These are phyloP conservation scores for Thripadectes ignobilis DNA, from an alignment of 2,797 vertebrate species.

Conservation along the genomic window DNA sequence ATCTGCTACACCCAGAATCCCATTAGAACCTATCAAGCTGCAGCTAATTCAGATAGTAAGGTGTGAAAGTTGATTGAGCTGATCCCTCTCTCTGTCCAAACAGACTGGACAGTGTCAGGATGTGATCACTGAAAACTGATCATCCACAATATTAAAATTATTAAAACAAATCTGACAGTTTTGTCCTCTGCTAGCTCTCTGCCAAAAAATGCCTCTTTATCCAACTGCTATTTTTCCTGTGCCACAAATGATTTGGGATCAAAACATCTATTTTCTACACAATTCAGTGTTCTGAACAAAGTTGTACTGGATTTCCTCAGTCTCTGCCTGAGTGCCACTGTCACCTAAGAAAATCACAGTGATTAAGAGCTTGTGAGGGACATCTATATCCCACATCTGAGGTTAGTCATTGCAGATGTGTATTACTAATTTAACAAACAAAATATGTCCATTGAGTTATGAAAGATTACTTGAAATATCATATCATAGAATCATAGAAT, in stretches of 20 bases:
- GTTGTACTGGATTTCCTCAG: background rate
- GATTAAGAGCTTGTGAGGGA: background rate
- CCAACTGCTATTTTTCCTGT: background rate
- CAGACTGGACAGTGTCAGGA: background rate
- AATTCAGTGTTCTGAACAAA: background rate
- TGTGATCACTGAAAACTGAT: background rate
- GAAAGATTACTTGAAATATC: background rate
- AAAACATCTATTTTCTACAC: background rate
- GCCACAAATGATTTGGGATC: background rate
- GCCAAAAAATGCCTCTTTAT: background rate
- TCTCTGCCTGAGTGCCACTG: background rate
- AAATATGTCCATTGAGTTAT: background rate
- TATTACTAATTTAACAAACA: background rate
- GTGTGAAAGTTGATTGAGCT: background rate
- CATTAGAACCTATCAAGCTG: background rate
- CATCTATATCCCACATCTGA: background rate
- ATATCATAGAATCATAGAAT: background rate
- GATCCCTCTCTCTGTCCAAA: background rate
- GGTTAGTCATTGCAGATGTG: rapidly evolving
- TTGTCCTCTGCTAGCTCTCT: background rate
- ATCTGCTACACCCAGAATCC: background rate
- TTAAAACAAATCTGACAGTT: background rate
- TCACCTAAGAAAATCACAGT: background rate
- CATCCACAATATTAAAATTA: background rate
- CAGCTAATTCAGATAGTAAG: background rate